Base-by-base conservation (phyloP, 1,140 invertebrate genomes). In the Oryctes rhinoceros region DNA sequence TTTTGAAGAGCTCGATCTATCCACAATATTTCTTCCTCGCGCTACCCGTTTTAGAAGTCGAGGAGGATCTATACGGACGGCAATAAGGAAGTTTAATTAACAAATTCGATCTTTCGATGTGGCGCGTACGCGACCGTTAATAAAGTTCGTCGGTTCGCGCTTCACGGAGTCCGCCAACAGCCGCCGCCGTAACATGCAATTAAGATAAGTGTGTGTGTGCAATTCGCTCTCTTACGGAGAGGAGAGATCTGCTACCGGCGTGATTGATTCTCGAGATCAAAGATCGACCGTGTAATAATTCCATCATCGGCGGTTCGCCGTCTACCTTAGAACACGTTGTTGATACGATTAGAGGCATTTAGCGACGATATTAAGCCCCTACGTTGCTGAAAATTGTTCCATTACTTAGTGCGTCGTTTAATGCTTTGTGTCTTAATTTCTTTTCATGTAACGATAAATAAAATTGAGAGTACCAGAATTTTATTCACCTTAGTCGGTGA, bases 201-300 rank as follows among this genome's bases (percentile, higher is more conserved):
- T 81, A 81, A 81, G 80, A 81, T 81, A 81, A 81, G 80, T 81
- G 80, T 80, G 80, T 81, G 80, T 80, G 53, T 18, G 65, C 65
- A 81, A 77, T 81, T 78, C 76, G 5, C 3, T 44, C 9, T 71
- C 65, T 80, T 80, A 80, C 80, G 5, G 39, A 30, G 39, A 44
- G 78, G 76, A 75, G 65, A 24, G 65, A 81, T 77, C 39, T 44
- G 39, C 80, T 81, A 78, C 76, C 49, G 77, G 62, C 76, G 80
- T 81, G 80, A 81, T 81, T 81, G 80, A 81, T 81, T 78, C 80
- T 81, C 77, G 65, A 78, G 80, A 81, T 81, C 80, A 81, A 81
- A 81, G 80, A 81, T 81, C 80, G 78, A 30, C 53, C 10, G 24
- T 75, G 80, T 81, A 81, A 81, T 81, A 81, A 81, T 78, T 81